A percentile compares a stretch with the other conserved stretches of the same genome.
These are phyloP conservation scores for Episyrphus balteatus DNA, from an alignment of 1,140 invertebrate genomes.

Conservation along the genomic window DNA sequence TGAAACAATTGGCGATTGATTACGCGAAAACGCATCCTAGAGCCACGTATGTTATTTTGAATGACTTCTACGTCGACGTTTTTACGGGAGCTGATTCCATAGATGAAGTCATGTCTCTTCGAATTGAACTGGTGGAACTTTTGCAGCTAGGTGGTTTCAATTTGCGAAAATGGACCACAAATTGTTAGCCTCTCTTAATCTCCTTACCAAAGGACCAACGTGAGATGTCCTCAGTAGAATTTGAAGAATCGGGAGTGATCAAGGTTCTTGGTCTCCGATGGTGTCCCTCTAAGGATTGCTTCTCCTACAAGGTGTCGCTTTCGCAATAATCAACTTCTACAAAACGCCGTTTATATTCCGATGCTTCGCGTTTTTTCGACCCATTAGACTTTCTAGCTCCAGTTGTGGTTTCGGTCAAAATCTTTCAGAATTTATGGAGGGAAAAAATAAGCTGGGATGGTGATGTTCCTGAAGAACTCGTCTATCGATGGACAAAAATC, in stretches of 20 bases:
- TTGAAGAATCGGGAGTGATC: too few relatives aligned
- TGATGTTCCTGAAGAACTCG: conserved; percentile 13
- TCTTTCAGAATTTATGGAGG: conserved; percentile 31
- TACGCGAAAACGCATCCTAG: conserved; percentile 18
- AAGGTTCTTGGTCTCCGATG: conserved; percentile 29
- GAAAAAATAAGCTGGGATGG: conserved; percentile 28
- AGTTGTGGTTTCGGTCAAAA: conserved; percentile 25
- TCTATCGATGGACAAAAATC: conserved; percentile 11
- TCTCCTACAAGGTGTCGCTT: too few relatives aligned
- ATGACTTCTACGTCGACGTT: conserved; percentile 36
- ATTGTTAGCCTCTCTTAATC: conserved; percentile 12
- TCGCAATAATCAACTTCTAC: conserved; percentile 10
- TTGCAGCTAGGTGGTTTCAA: conserved; percentile 25
- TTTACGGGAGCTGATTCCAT: conserved; percentile 18
- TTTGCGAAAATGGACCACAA: conserved; percentile 34
- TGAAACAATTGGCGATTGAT: conserved; percentile 22
- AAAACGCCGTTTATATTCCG: conserved; percentile 26
- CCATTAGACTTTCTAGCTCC: conserved; percentile 34
- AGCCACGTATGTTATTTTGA: conserved; percentile 14
- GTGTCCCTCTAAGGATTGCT: conserved; percentile 18
- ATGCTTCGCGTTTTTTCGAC: conserved; percentile 34
- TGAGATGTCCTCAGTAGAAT: too few relatives aligned
- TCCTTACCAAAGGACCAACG: too few relatives aligned
- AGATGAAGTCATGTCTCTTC: conserved; percentile 5
- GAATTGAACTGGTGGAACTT: conserved; percentile 7